A percentile compares a stretch with the other conserved stretches of the same genome.
Evolutionary conservation across 1,140 invertebrate species (phyloP).

Genomic region (Leptinotarsa lineolata): DNA sequence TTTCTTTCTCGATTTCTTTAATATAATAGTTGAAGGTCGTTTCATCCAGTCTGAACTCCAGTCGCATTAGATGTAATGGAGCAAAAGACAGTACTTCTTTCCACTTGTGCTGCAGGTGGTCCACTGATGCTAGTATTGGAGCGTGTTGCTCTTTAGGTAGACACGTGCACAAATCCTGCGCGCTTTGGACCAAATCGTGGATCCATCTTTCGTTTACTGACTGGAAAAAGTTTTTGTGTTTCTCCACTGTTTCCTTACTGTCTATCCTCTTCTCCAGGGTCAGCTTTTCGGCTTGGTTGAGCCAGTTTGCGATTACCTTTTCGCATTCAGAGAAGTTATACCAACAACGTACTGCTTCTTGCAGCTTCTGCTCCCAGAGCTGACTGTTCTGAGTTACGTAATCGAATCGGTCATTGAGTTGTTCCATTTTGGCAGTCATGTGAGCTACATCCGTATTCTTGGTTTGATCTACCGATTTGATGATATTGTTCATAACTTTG

Average conservation of each 20-base stretch:
- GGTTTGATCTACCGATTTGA: slow-evolving; percentile 74
- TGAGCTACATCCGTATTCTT: slow-evolving; percentile 74
- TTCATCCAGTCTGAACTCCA: slow-evolving; percentile 90
- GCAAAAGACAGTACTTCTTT: slow-evolving; percentile 76
- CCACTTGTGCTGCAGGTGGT: slow-evolving; percentile 76
- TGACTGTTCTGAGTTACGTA: slow-evolving; percentile 73
- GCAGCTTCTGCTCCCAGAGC: slow-evolving; percentile 78
- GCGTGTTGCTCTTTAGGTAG: slow-evolving; percentile 69
- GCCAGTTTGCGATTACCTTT: slow-evolving; percentile 80
- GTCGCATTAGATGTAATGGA: slow-evolving; percentile 81
- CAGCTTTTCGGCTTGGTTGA: slow-evolving; percentile 79
- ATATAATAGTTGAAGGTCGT: slow-evolving; percentile 81
- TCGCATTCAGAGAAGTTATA: slow-evolving; percentile 82
- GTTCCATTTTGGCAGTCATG: slow-evolving; percentile 71
- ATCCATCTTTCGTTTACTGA: slow-evolving; percentile 82
- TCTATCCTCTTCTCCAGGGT: slow-evolving; percentile 82
- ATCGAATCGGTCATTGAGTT: slow-evolving; percentile 82
- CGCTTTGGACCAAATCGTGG: slow-evolving; percentile 76
- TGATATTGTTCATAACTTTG: slow-evolving; percentile 88
- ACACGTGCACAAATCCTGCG: slow-evolving; percentile 76
- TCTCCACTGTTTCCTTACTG: slow-evolving; percentile 78
- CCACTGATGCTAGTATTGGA: slow-evolving; percentile 70
- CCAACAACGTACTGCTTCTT: slow-evolving; percentile 81
- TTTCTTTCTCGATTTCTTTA: slow-evolving; percentile 87
- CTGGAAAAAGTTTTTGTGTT: slow-evolving; percentile 83